A percentile compares a stretch with the other conserved stretches of the same genome.
These are phyloP conservation scores for Spatula clypeata DNA, from an alignment of 2,797 vertebrate species.

Conservation along the genomic window DNA sequence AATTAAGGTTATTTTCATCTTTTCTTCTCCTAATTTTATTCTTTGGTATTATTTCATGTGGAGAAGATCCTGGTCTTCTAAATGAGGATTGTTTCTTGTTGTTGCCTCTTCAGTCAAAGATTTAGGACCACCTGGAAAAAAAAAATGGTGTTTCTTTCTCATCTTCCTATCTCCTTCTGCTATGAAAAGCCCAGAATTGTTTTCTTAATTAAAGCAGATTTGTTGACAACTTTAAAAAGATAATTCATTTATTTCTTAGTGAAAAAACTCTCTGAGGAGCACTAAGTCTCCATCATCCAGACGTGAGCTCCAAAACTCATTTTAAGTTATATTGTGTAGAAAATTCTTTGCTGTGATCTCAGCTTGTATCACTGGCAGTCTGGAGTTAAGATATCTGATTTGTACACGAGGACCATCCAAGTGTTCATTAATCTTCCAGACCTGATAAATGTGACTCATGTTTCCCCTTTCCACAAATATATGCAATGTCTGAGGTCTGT, in stretches of 20 bases:
- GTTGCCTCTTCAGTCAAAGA: background rate
- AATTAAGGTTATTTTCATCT: background rate
- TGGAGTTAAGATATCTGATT: background rate
- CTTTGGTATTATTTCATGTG: background rate
- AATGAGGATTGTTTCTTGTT: background rate
- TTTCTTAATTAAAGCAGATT: background rate
- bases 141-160: background rate
- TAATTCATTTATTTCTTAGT: background rate
- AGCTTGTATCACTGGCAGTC: background rate
- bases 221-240: background rate
- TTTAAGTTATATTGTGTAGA: background rate
- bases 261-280: background rate
- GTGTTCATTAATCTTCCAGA: conserved; percentile 14
- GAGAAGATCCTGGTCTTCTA: background rate
- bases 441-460: conserved; percentile 8
- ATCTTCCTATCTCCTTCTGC: background rate
- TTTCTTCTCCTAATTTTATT: background rate
- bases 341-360: background rate
- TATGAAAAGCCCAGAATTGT: accelerated
- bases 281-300: background rate
- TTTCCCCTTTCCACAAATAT: background rate
- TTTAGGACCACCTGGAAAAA: background rate
- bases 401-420: background rate
- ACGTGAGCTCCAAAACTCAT: background rate
- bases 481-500: background rate